phyloP scores from a whole-genome alignment of 2,797 vertebrate species.

The Tiaroga cobitis region DNA sequence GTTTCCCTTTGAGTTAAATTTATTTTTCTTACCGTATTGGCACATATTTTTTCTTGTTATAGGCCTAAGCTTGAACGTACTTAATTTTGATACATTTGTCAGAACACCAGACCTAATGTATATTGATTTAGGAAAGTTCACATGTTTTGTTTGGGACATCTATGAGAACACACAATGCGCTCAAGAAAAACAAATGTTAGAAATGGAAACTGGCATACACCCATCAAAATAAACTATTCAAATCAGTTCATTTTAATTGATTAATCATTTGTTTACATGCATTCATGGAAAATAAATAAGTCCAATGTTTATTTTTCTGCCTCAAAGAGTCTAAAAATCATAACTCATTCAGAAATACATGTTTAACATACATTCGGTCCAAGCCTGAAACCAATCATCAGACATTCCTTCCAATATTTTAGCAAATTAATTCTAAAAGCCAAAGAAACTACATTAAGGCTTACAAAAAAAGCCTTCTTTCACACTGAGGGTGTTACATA shows the following conservation, averaged over 20 bases:
- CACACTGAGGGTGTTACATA: neutral
- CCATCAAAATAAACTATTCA: slow-evolving; percentile 2
- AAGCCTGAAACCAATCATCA: slow-evolving; percentile 1
- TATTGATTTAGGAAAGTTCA: neutral
- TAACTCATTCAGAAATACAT: slow-evolving; percentile 7
- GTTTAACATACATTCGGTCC: slow-evolving; percentile 8
- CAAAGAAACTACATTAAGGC: neutral
- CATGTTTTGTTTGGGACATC: neutral
- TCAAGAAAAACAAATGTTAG: neutral
- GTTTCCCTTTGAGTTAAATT: too few relatives aligned
- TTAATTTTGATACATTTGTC: too few relatives aligned
- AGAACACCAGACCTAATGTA: too few relatives aligned
- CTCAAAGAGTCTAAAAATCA: neutral
- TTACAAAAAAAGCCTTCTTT: neutral
- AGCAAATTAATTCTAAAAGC: neutral
- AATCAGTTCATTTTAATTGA: neutral
- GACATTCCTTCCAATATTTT: neutral
- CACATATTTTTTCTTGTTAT: too few relatives aligned
- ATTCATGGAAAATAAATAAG: slow-evolving; percentile 22
- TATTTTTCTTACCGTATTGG: too few relatives aligned
- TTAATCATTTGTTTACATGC: slow-evolving; percentile 16
- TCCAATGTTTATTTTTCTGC: neutral
- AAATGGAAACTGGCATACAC: slow-evolving; percentile 12
- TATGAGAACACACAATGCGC: neutral
- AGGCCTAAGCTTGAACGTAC: too few relatives aligned